Base-by-base conservation (phyloP, 2,113 vertebrate species). In the Chiloscyllium plagiosum region DNA sequence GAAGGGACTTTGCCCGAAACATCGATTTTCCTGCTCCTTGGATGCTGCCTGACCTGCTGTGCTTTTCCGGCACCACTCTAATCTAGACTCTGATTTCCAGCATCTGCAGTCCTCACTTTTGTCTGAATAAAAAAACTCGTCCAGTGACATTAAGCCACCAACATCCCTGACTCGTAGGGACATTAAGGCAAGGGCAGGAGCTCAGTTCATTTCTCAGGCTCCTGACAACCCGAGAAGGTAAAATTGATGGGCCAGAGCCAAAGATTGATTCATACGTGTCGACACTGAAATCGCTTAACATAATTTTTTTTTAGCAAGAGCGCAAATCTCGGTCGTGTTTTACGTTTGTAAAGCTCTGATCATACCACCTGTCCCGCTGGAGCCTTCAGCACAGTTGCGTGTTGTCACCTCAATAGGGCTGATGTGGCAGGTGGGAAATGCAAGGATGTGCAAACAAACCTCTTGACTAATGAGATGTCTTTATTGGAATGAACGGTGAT, bases 381-480 rank as follows among this genome's bases (percentile, higher is more conserved):
- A 1, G 2, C 6, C 26, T 56, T 7, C 68, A 29, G 68, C 94
- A 19, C 56, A 26, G 42, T 70, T 52, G 69, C 47, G 2, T 24
- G 1, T 26, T 69, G 92, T 26, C 56, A 24, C 20, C 22, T 69
- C 20, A 4, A 61, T 29, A 47, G 52, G 42, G 47, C 69, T 95
- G 47, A 70, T 76, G 68, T 50, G 68, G 94, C 20, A 52, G 94
- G 7, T 95, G 94, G 94, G 13, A 72, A 70, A 47, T 29, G 37
- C 42, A 17, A 29, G 33, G 47, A 47, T 33, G 68, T 72, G 69
- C 94, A 72, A 95, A 95, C 47, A 95, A 94, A 76, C 94, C 94
- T 42, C 47, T 76, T 95, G 94, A 95, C 94, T 95, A 76, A 95
- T 95, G 94, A 95, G 42, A 95, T 95, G 94, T 50, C 94, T 95